Base-by-base conservation (phyloP, 92 coral and sea anemone genomes). In the Umimayanthus kanabou region DNA sequence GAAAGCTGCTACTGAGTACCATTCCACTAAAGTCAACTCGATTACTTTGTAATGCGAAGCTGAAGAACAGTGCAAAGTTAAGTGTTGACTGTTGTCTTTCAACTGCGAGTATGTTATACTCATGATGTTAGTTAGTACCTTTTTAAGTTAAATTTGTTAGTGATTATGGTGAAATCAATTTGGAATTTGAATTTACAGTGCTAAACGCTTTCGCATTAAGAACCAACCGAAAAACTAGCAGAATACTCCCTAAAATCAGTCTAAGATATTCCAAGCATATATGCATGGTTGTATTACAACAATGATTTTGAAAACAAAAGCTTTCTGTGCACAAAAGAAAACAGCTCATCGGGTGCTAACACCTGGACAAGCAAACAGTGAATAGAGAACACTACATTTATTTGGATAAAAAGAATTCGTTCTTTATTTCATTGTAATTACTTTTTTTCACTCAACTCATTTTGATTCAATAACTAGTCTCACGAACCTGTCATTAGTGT, bases 311-410 rank as follows among this genome's bases (percentile, higher is more conserved):
- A 80, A 66, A 83, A 43, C 25, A 82, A 82, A 83, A 15, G 26
- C 42, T 49, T 23, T 43, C 45, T 83, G 87, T 83, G 40, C 37
- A 16, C 78, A 42, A 29, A 75, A 75, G 79, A 75, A 75, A 39
- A 26, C 79, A 26, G 79, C 79, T 8, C 79, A 40, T 75, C 45
- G 26, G 50, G 26, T 33, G 79, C 16, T 40, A 83, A 83, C 87
- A 83, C 78, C 87, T 83, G 87, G 79, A 83, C 28, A 83, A 83
- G 64, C 87, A 83, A 70, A 72, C 87, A 47, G 30, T 71, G 78
- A 83, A 15, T 71, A 58, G 67, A 72, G 13, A 69, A 69, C 18
- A 20, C 64, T 10, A 49, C 23, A 43, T 70, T 47, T 83, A 83
- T 53, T 42, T 73, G 57, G 30, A 75, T 39, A 39, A 43, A 75